Conservation (phyloP, 2,888 invertebrate genomes). For the Incurvaria masculella region DNA sequence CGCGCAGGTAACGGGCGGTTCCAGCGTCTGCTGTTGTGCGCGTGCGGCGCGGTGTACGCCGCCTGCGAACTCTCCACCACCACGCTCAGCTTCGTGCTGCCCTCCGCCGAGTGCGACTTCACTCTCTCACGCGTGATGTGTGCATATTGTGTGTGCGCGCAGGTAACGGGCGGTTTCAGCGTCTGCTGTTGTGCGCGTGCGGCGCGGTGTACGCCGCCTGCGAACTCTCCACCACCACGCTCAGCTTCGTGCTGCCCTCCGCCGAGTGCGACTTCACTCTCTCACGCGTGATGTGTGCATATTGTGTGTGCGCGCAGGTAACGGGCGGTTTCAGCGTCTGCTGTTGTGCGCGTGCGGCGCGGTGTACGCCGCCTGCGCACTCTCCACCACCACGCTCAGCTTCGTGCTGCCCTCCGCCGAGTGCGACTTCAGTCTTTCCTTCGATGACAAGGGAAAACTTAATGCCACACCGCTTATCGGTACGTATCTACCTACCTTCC, state of each 20-base stretch:
- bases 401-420: slow-evolving; percentile 62
- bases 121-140: too few relatives aligned
- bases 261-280: slow-evolving; percentile 57
- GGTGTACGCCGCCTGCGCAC: slow-evolving; percentile 66
- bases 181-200: slow-evolving; percentile 57
- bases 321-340: slow-evolving; percentile 62
- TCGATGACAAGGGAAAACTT: slow-evolving; percentile 57
- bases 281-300: slow-evolving; percentile 15
- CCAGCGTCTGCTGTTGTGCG: slow-evolving; percentile 58
- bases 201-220: slow-evolving; percentile 67
- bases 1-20: slow-evolving; percentile 65
- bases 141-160: too few relatives aligned
- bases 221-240: slow-evolving; percentile 62
- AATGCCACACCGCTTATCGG: slow-evolving; percentile 60
- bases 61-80: slow-evolving; percentile 66
- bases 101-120: slow-evolving; percentile 58
- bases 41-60: slow-evolving; percentile 65
- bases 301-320: slow-evolving; percentile 41
- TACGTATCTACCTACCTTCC: slow-evolving; percentile 21
- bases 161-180: slow-evolving; percentile 66
- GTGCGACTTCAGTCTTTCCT: slow-evolving; percentile 53
- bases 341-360: slow-evolving; percentile 62
- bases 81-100: slow-evolving; percentile 63
- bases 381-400: slow-evolving; percentile 63
- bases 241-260: slow-evolving; percentile 64